phyloP scores from a whole-genome alignment of 2,797 vertebrate species.

The Setipinna tenuifilis region DNA sequence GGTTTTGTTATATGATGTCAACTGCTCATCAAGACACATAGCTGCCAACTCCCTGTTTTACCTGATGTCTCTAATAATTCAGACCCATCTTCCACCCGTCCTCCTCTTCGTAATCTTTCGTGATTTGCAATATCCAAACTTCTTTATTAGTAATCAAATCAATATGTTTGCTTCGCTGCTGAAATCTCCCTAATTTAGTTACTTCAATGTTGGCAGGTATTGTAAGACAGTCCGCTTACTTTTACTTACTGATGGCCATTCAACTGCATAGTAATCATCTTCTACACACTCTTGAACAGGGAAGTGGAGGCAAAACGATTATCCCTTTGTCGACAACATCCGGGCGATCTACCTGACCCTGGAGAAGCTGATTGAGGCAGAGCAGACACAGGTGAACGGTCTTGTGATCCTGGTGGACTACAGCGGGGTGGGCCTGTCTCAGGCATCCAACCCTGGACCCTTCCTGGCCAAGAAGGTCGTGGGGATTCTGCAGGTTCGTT shows the following conservation, averaged over 20 bases:
- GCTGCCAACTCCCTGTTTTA: too few species aligned
- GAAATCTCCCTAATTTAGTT: too few species aligned
- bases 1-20: neutral
- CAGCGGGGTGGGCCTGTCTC: constrained; percentile 94
- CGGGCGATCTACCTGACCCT: constrained; percentile 94
- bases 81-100: too few species aligned
- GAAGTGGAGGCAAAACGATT: constrained; percentile 93
- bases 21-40: neutral
- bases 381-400: constrained; percentile 97
- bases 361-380: constrained; percentile 97
- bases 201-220: neutral
- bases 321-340: constrained; percentile 96
- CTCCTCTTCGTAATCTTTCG: too few species aligned
- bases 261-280: neutral
- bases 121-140: too few species aligned
- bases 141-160: too few species aligned
- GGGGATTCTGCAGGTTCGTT: constrained; percentile 91
- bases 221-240: neutral
- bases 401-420: constrained; percentile 97
- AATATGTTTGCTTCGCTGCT: too few species aligned
- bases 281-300: constrained; percentile 69
- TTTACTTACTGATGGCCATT: neutral
- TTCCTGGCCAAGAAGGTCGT: constrained; percentile 98
- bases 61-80: too few species aligned
- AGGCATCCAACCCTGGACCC: constrained; percentile 96